Conservation (phyloP, 2,888 invertebrate genomes). For the Drosophila parthenogenetica region DNA sequence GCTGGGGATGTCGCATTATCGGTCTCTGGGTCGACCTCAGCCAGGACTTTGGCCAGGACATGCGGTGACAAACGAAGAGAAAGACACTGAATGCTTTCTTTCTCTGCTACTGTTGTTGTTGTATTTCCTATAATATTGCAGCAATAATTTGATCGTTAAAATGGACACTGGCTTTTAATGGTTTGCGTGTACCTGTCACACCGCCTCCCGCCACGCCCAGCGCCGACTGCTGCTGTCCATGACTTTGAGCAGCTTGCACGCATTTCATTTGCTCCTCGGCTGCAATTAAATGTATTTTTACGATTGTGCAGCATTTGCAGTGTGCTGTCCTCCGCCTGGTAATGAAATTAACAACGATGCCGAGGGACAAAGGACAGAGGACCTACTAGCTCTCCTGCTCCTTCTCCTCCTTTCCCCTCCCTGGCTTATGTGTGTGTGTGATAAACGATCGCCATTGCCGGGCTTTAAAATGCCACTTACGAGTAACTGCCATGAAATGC, state of each 20-base stretch:
- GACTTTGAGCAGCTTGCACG: slow-evolving; percentile 38
- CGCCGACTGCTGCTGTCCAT: slow-evolving; percentile 1
- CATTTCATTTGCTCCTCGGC: slow-evolving; percentile 66
- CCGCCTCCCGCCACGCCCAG: background rate
- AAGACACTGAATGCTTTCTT: slow-evolving; percentile 27
- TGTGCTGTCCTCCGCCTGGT: slow-evolving; percentile 30
- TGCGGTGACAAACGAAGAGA: slow-evolving; percentile 7
- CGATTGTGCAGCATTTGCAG: slow-evolving; percentile 74
- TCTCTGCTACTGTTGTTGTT: slow-evolving; percentile 6
- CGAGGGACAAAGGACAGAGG: slow-evolving; percentile 11
- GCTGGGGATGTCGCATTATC: slow-evolving; percentile 44
- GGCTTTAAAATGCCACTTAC: slow-evolving; percentile 79
- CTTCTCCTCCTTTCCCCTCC: background rate
- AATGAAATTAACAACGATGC: slow-evolving; percentile 41
- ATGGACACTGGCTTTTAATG: slow-evolving; percentile 70
- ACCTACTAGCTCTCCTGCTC: background rate
- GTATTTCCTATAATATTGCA: slow-evolving; percentile 52
- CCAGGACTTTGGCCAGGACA: background rate
- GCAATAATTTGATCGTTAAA: slow-evolving; percentile 80
- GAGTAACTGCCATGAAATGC: slow-evolving; percentile 68
- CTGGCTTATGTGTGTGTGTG: slow-evolving; percentile 35
- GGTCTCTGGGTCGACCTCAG: slow-evolving; percentile 21
- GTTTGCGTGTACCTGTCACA: slow-evolving; percentile 28
- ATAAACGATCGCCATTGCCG: slow-evolving; percentile 70
- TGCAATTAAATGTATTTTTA: slow-evolving; percentile 80